Percentiles rank a stretch among this genome's conserved stretches.
phyloP scores from a whole-genome alignment of 1,140 invertebrate genomes.

The Stegodyphus dumicola region DNA sequence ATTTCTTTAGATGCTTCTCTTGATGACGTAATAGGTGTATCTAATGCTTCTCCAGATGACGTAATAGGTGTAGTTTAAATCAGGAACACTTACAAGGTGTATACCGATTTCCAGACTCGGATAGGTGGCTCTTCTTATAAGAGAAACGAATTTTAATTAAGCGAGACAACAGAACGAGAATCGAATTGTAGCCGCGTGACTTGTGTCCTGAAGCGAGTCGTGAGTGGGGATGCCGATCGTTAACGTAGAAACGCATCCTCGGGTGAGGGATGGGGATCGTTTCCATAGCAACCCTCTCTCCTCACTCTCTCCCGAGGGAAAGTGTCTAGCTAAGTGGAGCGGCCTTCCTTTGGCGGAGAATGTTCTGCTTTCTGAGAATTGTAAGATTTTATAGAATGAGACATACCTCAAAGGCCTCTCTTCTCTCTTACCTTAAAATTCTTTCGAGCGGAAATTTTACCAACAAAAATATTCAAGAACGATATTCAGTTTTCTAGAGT shows the following conservation, averaged over 20 bases:
- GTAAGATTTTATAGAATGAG: constrained; percentile 20
- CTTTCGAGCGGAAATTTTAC: too few species aligned
- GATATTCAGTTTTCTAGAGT: too few species aligned
- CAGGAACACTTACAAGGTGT: too few species aligned
- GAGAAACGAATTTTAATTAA: constrained; percentile 53
- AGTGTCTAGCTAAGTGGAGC: constrained; percentile 36
- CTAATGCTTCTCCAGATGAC: too few species aligned
- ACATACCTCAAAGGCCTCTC: too few species aligned
- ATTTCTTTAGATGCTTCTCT: too few species aligned
- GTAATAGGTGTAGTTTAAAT: too few species aligned
- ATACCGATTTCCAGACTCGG: too few species aligned
- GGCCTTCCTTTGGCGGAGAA: constrained; percentile 13
- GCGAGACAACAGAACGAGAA: constrained; percentile 26
- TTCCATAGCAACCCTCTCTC: constrained; percentile 24
- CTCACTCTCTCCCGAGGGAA: constrained; percentile 18
- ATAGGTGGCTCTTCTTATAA: not conserved
- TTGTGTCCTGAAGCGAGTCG: not conserved
- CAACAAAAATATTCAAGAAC: too few species aligned
- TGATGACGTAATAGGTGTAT: too few species aligned
- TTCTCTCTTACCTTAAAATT: too few species aligned
- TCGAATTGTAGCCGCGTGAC: constrained; percentile 53
- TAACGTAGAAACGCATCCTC: not conserved
- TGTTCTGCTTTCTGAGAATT: constrained; percentile 7
- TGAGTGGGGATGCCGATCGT: not conserved
- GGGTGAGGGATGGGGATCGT: constrained; percentile 50